Evolutionary conservation across 2,797 vertebrate species (phyloP).

Genomic region (Babyrousa celebensis): DNA sequence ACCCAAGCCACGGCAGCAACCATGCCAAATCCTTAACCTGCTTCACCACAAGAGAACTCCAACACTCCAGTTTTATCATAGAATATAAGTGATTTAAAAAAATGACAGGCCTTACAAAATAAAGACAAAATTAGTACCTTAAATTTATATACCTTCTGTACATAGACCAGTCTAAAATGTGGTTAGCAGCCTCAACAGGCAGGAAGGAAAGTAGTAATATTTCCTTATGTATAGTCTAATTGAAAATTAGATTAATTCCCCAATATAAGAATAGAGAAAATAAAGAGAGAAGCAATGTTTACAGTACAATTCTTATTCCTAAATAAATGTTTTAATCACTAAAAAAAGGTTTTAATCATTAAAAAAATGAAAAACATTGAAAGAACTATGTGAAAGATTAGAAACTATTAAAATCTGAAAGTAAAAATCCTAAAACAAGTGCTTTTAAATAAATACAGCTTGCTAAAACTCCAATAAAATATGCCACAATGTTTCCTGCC

Average conservation of each 20-base stretch:
- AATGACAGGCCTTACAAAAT: neutral
- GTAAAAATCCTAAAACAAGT: neutral
- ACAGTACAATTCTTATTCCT: neutral
- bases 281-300: constrained; percentile 19
- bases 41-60: no score
- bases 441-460: constrained; percentile 50
- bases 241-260: constrained; percentile 19
- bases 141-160: neutral
- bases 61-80: constrained; percentile 10
- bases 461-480: constrained; percentile 4
- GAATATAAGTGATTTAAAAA: neutral
- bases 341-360: neutral
- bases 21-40: no score
- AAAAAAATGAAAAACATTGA: neutral
- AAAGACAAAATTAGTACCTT: neutral
- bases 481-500: neutral
- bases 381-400: constrained; percentile 31
- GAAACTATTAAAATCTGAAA: constrained; percentile 41
- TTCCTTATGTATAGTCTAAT: neutral
- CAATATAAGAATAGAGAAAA: constrained; percentile 1
- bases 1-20: no score
- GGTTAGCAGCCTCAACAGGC: neutral
- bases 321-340: constrained; percentile 32
- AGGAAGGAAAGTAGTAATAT: constrained; percentile 6
- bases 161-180: neutral